These are phyloP conservation scores for Eulemur albifrons DNA, from an alignment of 2,797 vertebrate genomes.

Conservation along the genomic window DNA sequence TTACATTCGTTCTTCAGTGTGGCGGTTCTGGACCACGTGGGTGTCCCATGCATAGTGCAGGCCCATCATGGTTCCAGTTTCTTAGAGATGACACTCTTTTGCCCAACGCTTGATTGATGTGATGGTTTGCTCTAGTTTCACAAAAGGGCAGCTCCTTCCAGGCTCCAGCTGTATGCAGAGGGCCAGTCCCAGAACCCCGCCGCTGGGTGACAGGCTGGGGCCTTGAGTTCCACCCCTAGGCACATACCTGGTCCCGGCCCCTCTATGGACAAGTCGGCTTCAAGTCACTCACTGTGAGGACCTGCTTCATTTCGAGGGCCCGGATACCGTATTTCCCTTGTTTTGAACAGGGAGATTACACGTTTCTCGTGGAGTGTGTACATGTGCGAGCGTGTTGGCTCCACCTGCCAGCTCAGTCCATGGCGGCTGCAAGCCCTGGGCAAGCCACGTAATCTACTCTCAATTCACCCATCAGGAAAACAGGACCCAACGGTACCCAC, in stretches of 20 bases:
- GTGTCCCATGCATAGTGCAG: fast-evolving
- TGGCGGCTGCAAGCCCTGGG: background rate
- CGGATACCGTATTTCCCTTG: fast-evolving
- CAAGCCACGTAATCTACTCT: background rate
- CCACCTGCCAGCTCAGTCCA: background rate
- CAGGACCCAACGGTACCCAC: background rate
- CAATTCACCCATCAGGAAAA: background rate
- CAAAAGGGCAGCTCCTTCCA: background rate
- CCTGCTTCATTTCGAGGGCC: background rate
- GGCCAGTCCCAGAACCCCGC: background rate
- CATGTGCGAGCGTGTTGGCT: fast-evolving
- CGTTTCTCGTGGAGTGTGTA: background rate
- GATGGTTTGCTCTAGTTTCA: background rate
- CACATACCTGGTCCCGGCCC: background rate
- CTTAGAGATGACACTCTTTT: background rate
- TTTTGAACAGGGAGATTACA: background rate
- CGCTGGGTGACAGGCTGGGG: no score
- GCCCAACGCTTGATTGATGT: background rate
- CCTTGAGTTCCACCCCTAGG: background rate
- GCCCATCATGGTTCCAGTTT: background rate
- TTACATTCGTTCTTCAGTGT: background rate
- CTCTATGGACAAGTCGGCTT: background rate
- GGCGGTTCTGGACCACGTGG: background rate
- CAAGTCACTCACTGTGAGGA: background rate
- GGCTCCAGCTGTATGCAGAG: background rate